Evolutionary conservation across 2,113 vertebrate genomes (phyloP).

Genomic region (Otus sunia): DNA sequence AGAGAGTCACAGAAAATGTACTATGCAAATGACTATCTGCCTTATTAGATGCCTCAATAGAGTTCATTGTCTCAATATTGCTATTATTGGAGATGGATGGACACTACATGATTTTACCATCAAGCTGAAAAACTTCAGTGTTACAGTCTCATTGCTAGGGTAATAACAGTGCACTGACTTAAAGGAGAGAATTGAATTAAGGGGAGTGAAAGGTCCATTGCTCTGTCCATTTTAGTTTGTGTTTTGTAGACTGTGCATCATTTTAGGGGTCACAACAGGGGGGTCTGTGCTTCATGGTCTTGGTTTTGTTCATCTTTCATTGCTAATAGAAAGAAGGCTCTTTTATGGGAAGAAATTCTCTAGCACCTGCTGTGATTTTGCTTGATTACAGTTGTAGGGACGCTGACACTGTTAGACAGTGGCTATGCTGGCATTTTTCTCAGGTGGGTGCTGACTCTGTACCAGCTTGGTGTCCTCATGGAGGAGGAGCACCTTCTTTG

Average conservation of each 20-base stretch:
- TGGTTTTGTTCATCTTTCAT: conserved; percentile 26
- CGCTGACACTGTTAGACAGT: rapidly evolving
- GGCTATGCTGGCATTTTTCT: not conserved
- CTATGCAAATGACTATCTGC: conserved; percentile 79
- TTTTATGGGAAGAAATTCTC: not conserved
- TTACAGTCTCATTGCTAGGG: conserved; percentile 58
- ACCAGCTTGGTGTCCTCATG: not conserved
- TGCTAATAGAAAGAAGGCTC: not conserved
- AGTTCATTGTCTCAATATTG: conserved; percentile 75
- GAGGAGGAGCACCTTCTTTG: not conserved
- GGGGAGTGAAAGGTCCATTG: conserved; percentile 49
- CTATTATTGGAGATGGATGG: conserved; percentile 80
- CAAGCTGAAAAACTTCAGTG: conserved; percentile 76
- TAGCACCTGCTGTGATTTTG: conserved; percentile 6
- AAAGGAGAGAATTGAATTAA: conserved; percentile 67
- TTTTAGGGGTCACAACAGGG: conserved; percentile 40
- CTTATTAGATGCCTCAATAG: conserved; percentile 76
- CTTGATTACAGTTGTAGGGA: not conserved
- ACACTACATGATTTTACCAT: conserved; percentile 77
- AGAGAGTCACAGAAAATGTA: conserved; percentile 77
- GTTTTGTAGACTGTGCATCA: conserved; percentile 24
- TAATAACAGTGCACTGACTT: conserved; percentile 73
- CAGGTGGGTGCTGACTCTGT: not conserved
- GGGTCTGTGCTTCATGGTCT: not conserved
- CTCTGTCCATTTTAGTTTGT: conserved; percentile 52